Conservation (phyloP, 2,113 vertebrate genomes). For the Melospiza melodia region DNA sequence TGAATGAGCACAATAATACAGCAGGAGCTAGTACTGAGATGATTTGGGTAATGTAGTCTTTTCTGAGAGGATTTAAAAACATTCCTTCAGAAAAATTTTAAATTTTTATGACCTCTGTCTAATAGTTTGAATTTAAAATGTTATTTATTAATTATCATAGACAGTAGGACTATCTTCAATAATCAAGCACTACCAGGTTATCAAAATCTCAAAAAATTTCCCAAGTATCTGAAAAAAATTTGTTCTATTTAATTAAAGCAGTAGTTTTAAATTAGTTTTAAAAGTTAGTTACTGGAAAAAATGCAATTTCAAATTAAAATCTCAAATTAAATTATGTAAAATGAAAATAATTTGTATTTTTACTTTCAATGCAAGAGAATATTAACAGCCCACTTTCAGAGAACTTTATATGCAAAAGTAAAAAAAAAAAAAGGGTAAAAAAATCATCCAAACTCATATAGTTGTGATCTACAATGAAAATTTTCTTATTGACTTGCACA, state of each 20-base stretch:
- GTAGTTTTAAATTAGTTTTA: not conserved
- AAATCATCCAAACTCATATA: not conserved
- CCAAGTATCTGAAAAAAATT: not conserved
- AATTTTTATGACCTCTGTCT: not conserved
- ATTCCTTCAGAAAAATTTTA: not conserved
- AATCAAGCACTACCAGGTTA: not conserved
- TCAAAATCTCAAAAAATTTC: not conserved
- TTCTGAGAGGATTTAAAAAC: not conserved
- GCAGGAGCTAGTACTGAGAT: not conserved
- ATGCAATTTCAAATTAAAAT: not conserved
- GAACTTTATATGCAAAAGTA: not conserved
- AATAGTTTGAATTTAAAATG: not conserved
- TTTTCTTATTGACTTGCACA: fast-evolving
- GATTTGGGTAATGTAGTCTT: not conserved
- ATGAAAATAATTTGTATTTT: not conserved
- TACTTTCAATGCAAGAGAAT: not conserved
- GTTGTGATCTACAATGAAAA: not conserved
- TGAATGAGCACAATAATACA: not conserved
- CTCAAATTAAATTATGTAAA: not conserved
- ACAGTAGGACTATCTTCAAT: not conserved
- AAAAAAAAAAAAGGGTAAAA: not conserved
- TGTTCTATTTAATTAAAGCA: not conserved
- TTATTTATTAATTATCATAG: not conserved
- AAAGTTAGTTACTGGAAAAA: not conserved
- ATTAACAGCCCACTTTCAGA: not conserved